Conservation (phyloP, 2,888 invertebrate genomes). For the Ametastegia equiseti region DNA sequence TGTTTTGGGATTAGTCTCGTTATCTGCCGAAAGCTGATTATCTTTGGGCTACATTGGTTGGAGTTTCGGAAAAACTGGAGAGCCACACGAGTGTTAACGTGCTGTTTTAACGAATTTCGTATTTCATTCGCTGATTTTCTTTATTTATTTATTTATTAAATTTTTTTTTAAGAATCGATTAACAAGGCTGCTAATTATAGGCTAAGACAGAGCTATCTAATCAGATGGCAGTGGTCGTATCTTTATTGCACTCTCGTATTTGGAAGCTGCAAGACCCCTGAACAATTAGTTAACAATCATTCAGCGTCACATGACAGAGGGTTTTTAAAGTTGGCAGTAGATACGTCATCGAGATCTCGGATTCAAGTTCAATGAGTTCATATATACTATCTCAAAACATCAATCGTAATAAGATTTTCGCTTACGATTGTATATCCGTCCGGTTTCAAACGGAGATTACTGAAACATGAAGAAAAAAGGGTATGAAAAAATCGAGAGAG, state of each 20-base stretch:
- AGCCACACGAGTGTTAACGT: no score
- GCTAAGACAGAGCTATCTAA: neutral
- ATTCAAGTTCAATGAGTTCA: neutral
- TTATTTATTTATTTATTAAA: neutral
- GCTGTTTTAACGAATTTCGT: no score
- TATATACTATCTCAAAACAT: no score
- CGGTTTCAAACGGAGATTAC: neutral
- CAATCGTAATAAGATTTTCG: no score
- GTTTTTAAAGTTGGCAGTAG: neutral
- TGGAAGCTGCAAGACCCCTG: neutral
- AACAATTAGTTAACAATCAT: neutral
- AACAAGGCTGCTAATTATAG: neutral
- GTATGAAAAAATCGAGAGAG: neutral
- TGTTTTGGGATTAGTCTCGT: conserved; percentile 12
- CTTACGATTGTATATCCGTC: neutral
- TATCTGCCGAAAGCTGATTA: conserved; percentile 26
- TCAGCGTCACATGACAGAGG: neutral
- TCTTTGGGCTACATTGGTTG: neutral
- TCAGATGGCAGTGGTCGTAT: neutral
- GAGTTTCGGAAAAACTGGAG: neutral
- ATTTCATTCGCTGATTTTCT: neutral
- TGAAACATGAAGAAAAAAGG: neutral
- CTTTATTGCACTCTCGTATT: neutral
- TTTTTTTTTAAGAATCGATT: neutral
- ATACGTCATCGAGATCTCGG: neutral